Evolutionary conservation across 2,888 invertebrate genomes (phyloP).

Genomic region (Cephus rjabovi): DNA sequence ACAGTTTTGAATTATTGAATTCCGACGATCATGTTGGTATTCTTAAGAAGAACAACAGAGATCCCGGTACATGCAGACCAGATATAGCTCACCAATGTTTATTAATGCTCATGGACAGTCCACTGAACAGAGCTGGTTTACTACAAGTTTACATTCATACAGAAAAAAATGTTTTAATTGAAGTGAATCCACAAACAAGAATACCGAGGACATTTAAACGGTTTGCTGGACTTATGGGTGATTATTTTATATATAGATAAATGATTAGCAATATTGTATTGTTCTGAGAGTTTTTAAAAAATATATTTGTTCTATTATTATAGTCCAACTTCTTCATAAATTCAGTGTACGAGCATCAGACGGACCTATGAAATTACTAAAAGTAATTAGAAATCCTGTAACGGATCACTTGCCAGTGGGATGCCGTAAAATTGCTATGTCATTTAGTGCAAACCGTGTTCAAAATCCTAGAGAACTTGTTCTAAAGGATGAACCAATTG

Average conservation of each 20-base stretch:
- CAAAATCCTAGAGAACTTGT: constrained; percentile 81
- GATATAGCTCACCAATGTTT: constrained; percentile 98
- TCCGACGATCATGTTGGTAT: constrained; percentile 92
- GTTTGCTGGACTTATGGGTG: constrained; percentile 97
- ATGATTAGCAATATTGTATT: neutral
- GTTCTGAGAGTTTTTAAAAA: constrained; percentile 5
- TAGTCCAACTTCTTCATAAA: constrained; percentile 96
- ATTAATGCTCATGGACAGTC: constrained; percentile 97
- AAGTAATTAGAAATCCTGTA: constrained; percentile 97
- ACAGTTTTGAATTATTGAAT: constrained; percentile 89
- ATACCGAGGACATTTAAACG: constrained; percentile 97
- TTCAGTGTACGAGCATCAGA: constrained; percentile 92
- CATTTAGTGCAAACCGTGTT: constrained; percentile 85
- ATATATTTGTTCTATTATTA: neutral
- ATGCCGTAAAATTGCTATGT: constrained; percentile 89
- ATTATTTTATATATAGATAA: constrained; percentile 24
- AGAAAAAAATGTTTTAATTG: constrained; percentile 91
- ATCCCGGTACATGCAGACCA: constrained; percentile 90
- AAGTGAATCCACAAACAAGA: constrained; percentile 96
- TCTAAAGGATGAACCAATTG: constrained; percentile 84
- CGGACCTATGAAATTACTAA: constrained; percentile 88
- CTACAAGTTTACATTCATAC: constrained; percentile 96
- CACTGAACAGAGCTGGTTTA: constrained; percentile 93
- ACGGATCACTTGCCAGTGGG: constrained; percentile 95
- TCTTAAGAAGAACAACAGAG: constrained; percentile 86